Conservation (phyloP, 2,797 vertebrate species). For the Paedocypris micromegethes region DNA sequence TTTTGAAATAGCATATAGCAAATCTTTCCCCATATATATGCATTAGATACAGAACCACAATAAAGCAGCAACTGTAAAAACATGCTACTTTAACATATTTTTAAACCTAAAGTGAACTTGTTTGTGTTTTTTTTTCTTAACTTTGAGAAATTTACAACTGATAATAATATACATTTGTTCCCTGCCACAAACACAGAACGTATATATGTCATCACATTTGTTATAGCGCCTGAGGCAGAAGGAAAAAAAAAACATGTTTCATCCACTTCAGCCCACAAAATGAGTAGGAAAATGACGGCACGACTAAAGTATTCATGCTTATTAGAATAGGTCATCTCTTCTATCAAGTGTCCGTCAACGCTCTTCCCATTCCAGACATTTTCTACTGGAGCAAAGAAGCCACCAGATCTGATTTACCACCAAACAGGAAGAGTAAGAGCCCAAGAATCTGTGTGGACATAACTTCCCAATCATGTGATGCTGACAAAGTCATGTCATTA, state of each 20-base stretch:
- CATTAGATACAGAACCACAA: too few relatives aligned
- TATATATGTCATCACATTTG: too few relatives aligned
- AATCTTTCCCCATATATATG: too few relatives aligned
- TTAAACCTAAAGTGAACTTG: too few relatives aligned
- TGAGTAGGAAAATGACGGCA: slow-evolving; percentile 13
- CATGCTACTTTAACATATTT: too few relatives aligned
- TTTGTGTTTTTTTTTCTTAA: too few relatives aligned
- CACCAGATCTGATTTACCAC: slow-evolving; percentile 6
- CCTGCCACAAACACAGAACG: too few relatives aligned
- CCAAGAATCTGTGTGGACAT: not conserved
- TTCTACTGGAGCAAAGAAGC: slow-evolving; percentile 9
- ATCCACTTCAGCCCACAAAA: slow-evolving; percentile 23
- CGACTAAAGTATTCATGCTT: slow-evolving; percentile 7
- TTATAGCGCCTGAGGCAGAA: not conserved
- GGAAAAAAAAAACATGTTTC: not conserved
- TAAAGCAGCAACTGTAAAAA: too few relatives aligned
- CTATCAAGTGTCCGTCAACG: slow-evolving; percentile 1
- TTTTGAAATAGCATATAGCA: too few relatives aligned
- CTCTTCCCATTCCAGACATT: slow-evolving; percentile 28
- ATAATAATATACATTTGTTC: too few relatives aligned
- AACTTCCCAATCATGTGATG: not conserved
- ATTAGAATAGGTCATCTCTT: slow-evolving; percentile 20
- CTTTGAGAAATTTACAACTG: too few relatives aligned
- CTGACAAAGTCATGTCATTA: not conserved
- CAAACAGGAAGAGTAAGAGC: not conserved